A percentile compares a stretch with the other conserved stretches of the same genome.
These are phyloP conservation scores for Gnathonemus longibarbis DNA, from an alignment of 2,113 vertebrate genomes.

Conservation along the genomic window DNA sequence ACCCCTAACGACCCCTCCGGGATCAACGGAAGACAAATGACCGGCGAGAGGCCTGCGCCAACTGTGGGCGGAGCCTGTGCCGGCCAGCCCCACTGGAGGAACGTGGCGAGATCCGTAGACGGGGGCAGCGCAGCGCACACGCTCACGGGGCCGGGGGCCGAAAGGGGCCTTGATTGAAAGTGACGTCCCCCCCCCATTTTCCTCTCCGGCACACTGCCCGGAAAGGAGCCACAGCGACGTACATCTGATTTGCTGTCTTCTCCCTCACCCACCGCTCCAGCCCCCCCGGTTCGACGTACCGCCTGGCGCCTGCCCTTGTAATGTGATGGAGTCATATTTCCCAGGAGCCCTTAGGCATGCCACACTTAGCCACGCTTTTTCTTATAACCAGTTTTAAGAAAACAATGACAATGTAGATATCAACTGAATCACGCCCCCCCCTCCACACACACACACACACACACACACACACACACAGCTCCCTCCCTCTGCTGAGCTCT, in stretches of 20 bases:
- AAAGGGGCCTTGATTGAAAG: conserved; percentile 35
- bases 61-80: background rate
- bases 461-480: conserved; percentile 14
- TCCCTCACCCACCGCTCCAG: background rate
- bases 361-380: conserved; percentile 58
- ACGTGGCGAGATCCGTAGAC: conserved; percentile 12
- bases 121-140: background rate
- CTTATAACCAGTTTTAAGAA: conserved; percentile 65
- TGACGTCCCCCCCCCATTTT: conserved; percentile 32
- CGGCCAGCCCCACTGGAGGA: background rate
- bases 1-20: background rate
- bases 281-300: background rate
- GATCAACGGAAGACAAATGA: background rate
- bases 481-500: conserved; percentile 22
- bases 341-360: conserved; percentile 59
- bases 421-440: conserved; percentile 44
- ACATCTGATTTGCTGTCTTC: conserved; percentile 60
- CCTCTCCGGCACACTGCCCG: conserved; percentile 28
- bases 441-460: conserved; percentile 10
- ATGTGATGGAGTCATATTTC: conserved; percentile 73
- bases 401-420: conserved; percentile 65
- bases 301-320: conserved; percentile 48
- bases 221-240: conserved; percentile 31
- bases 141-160: conserved; percentile 24
- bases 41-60: background rate